Percentiles rank a stretch among this genome's conserved stretches.
Evolutionary conservation across 2,113 vertebrate genomes (phyloP).

Genomic region (Paramisgurnus dabryanus): DNA sequence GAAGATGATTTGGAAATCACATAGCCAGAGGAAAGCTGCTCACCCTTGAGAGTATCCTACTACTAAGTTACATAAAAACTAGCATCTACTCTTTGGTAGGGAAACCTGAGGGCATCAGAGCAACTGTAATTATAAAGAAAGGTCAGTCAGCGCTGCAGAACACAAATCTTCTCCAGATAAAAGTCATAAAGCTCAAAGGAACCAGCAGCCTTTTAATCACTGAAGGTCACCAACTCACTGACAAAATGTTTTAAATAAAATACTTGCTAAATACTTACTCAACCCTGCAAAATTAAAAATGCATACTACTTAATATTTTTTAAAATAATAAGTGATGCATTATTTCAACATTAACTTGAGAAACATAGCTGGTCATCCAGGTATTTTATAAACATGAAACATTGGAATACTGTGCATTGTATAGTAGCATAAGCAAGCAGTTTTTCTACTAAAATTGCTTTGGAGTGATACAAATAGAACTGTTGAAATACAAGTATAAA

Average conservation of each 20-base stretch:
- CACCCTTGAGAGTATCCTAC: conserved; percentile 58
- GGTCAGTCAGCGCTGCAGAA: conserved; percentile 68
- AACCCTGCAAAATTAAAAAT: neutral
- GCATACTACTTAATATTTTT: neutral
- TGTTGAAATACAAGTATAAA: too few relatives aligned
- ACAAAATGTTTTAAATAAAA: too few relatives aligned
- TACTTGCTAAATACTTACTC: neutral
- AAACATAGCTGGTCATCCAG: too few relatives aligned
- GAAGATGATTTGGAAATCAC: conserved; percentile 50
- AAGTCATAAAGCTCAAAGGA: conserved; percentile 59
- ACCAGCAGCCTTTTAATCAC: neutral
- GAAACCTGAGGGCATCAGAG: conserved; percentile 63
- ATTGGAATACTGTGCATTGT: too few relatives aligned
- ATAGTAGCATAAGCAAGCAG: too few relatives aligned
- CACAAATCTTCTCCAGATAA: conserved; percentile 39
- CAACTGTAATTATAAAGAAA: conserved; percentile 72
- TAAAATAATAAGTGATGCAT: too few relatives aligned
- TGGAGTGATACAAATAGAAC: too few relatives aligned
- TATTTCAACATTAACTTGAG: too few relatives aligned
- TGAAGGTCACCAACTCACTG: neutral
- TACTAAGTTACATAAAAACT: conserved; percentile 69
- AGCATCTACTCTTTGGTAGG: conserved; percentile 61
- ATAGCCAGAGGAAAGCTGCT: conserved; percentile 44
- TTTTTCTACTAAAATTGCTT: too few relatives aligned
- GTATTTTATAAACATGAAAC: too few relatives aligned